These are phyloP conservation scores for Calonectris borealis DNA, from an alignment of 2,113 vertebrate species.

Conservation along the genomic window DNA sequence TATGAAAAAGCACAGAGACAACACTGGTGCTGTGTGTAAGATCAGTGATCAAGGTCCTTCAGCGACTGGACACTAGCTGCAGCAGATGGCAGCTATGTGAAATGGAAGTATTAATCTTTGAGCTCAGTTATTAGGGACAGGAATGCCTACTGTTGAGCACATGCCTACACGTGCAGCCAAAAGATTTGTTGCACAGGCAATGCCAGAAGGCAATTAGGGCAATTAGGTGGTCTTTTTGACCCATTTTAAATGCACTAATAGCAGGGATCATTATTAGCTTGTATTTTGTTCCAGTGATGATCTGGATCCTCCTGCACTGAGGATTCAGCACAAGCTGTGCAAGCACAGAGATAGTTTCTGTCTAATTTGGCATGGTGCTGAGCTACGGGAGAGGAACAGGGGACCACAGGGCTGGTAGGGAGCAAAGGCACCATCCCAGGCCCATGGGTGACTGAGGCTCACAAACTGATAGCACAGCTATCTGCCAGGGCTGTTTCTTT, in stretches of 20 bases:
- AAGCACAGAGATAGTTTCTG: background rate
- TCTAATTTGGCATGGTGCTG: background rate
- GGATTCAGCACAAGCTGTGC: background rate
- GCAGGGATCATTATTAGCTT: background rate
- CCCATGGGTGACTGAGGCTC: background rate
- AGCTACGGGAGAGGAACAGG: background rate
- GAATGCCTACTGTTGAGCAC: background rate
- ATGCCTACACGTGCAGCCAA: background rate
- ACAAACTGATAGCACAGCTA: background rate
- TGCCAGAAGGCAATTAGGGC: constrained; percentile 23
- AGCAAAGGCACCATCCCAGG: background rate
- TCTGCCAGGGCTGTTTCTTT: background rate
- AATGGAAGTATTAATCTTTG: background rate
- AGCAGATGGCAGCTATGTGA: background rate
- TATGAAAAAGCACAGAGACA: background rate
- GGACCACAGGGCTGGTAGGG: background rate
- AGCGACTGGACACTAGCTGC: background rate
- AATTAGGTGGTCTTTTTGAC: constrained; percentile 18
- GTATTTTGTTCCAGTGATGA: background rate
- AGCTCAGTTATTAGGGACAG: background rate
- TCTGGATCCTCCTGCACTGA: background rate
- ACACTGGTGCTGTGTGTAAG: background rate
- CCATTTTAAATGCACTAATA: constrained; percentile 4
- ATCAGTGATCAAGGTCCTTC: background rate
- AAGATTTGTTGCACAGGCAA: background rate